Evolutionary conservation across 2,888 invertebrate species (phyloP), one percentile per base, ranked within the genome.

Genomic region (Machimus atricapillus): DNA sequence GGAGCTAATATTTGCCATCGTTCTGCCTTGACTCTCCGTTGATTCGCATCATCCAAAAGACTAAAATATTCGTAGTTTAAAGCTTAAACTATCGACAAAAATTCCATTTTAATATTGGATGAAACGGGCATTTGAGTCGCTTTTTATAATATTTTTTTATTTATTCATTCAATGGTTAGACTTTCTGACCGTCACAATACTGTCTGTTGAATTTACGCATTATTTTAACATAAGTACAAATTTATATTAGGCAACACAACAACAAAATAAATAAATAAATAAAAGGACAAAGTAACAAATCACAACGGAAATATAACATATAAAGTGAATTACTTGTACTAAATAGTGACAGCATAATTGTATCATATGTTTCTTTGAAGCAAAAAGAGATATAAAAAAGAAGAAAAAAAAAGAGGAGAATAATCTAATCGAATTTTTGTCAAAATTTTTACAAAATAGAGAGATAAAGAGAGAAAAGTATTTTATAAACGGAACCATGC

Each of bases 201-300:
- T 76, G 73, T 37, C 73, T 83, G 40, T 66, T 83, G 12, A 83
- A 58, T 83, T 83, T 66, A n/a, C 23, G 37, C 52, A 19, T 86
- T 86, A 58, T 56, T 78, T 78, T 78, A 86, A 86, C 37, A 78
- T 86, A 77, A 86, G 78, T 86, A 78, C 78, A 86, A 86, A 86
- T 78, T 86, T 86, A 86, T 66, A 86, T 89, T 81, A 83, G 46
- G 46, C 43, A 77, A 86, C 86, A 86, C 76, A 77, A 27, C 56
- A 46, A 46, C 3, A n/a, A n/a, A n/a, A n/a, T n/a, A n/a, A n/a
- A n/a, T n/a, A n/a, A n/a, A n/a, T n/a, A 52, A 4, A 46, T 14
- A 85, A 56, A 56, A 52, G 23, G 37, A 86, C 34, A 56, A 77
- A 86, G 9, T 74, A 77, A 86, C n/a, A 78, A 78, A 86, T 78